Base-by-base conservation (phyloP, 2,113 vertebrate genomes). In the Myotis yumanensis region DNA sequence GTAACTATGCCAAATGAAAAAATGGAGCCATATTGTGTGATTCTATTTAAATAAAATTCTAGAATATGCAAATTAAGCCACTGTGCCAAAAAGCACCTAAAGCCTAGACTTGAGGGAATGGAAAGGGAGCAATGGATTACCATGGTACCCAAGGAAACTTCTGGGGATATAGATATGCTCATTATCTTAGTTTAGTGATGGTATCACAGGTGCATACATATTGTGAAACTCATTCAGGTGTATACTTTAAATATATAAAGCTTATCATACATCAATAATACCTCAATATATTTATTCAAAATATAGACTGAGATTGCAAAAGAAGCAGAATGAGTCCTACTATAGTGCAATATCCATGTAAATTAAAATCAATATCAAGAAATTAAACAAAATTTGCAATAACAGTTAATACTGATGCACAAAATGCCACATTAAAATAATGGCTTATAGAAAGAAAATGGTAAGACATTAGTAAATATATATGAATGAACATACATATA, bases 351-450 rank as follows among this genome's bases (percentile, higher is more conserved):
- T 69, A 73, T 54, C 5, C 1, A 46, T 66, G 18, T 1, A 90
- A 76, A 64, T 81, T 82, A 76, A 80, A 93, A 82, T 92, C 14
- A 87, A 22, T 30, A 69, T 87, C 7, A 35, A 54, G 80, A 87
- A 43, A 54, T 22, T 57, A 66, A 23, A 30, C 1, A 51, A 1
- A n/a, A 52, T 75, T 52, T 89, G 8, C 37, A 84, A 43, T 75
- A 87, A 88, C 20, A 40, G 75, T 43, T 69, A 86, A 73, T 8
- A 52, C 14, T n/a, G 9, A 86, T 35, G 43, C 12, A 82, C n/a
- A 16, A 51, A 76, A 81, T 46, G 17, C 32, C 37, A 57, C 14
- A 85, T 37, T 64, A 14, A 86, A 68, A 62, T 80, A 10, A 90
- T 22, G 77, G 59, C 11, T 48, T 69, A 48, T 22, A 30, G 12